Conservation (phyloP, 2,797 vertebrate genomes). For the Oceanodroma leucorhoa region DNA sequence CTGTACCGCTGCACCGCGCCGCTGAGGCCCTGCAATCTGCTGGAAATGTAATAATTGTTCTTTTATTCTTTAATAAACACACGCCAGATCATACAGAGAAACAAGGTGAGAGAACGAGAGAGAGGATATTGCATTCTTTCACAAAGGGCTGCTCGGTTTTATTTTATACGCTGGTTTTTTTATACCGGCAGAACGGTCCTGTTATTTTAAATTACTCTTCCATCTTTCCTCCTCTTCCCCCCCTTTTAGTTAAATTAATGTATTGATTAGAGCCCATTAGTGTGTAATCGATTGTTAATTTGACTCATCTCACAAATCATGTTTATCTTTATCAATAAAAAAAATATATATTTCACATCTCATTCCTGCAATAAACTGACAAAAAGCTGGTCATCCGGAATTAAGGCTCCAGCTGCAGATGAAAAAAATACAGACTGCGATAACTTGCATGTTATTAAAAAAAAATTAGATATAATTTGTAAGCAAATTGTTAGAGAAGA, state of each 20-base stretch:
- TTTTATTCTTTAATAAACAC: constrained; percentile 54
- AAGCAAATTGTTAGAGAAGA: neutral
- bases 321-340: constrained; percentile 71
- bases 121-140: constrained; percentile 14
- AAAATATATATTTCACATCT: constrained; percentile 28
- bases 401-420: neutral
- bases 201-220: constrained; percentile 54
- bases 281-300: constrained; percentile 78
- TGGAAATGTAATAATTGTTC: constrained; percentile 14
- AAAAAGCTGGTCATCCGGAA: constrained; percentile 19
- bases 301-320: constrained; percentile 76
- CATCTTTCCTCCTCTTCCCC: neutral
- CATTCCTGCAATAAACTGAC: constrained; percentile 38
- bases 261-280: constrained; percentile 77
- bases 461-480: neutral
- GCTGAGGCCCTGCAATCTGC: neutral
- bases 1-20: neutral
- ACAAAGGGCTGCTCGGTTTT: constrained; percentile 11
- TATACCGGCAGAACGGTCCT: neutral
- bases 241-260: constrained; percentile 72
- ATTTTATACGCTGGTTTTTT: neutral
- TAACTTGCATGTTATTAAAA: neutral
- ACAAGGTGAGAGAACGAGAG: neutral
- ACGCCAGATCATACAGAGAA: neutral
- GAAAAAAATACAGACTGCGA: neutral